Percentiles rank a stretch among this genome's conserved stretches.
These are phyloP conservation scores for Eupristina koningsbergeri DNA, from an alignment of 1,140 invertebrate genomes.

Conservation along the genomic window DNA sequence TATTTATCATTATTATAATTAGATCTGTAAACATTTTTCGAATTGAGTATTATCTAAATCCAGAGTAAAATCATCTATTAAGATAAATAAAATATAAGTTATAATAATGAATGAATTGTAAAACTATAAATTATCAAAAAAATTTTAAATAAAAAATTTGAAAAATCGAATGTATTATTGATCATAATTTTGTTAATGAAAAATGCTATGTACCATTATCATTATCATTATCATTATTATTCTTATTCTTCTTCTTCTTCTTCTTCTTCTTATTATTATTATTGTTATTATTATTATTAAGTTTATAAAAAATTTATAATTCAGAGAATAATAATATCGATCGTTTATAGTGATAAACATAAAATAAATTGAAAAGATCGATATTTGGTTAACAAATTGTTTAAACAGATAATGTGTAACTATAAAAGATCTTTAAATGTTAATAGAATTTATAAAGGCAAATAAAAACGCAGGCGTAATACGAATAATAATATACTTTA, in stretches of 20 bases:
- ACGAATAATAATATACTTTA: slow-evolving; percentile 22
- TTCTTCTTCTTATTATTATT: no score
- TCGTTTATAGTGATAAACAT: slow-evolving; percentile 7
- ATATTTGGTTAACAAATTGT: slow-evolving; percentile 32
- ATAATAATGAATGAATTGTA: no score
- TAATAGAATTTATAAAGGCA: slow-evolving; percentile 32
- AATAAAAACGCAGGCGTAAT: slow-evolving; percentile 21
- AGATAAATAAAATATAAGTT: no score
- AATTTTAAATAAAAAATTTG: neutral
- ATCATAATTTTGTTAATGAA: no score
- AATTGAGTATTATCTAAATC: no score
- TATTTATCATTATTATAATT: neutral
- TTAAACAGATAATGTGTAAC: slow-evolving; percentile 46
- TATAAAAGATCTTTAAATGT: slow-evolving; percentile 50
- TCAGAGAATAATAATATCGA: slow-evolving; percentile 20
- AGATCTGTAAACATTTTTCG: no score
- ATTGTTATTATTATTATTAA: slow-evolving; percentile 7
- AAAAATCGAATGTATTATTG: neutral
- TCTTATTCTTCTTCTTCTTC: no score
- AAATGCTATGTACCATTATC: no score
- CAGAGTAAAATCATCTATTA: no score
- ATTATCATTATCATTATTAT: no score
- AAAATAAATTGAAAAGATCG: slow-evolving; percentile 33
- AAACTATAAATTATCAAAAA: no score
- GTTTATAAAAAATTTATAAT: slow-evolving; percentile 7